Conservation (phyloP, 2,113 vertebrate species). For the Sander vitreus region DNA sequence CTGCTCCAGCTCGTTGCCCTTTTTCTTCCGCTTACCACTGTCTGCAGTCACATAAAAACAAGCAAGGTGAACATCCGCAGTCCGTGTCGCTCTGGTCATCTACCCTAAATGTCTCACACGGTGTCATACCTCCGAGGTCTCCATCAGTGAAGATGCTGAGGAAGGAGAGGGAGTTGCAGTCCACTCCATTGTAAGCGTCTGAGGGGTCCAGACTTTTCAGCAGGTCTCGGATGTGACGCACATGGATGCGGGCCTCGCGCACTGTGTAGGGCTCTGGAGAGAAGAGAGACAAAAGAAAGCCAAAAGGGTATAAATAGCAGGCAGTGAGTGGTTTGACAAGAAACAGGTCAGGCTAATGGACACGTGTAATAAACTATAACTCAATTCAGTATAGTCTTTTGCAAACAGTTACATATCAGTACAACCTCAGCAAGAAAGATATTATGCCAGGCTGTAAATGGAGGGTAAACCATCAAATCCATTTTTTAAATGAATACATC, state of each 20-base stretch:
- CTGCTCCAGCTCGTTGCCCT: conserved; percentile 94
- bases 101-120: neutral
- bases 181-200: conserved; percentile 97
- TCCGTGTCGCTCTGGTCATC: neutral
- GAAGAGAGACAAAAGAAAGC: neutral
- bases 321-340: neutral
- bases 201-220: conserved; percentile 97
- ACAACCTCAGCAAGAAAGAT: neutral
- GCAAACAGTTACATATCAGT: neutral
- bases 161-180: conserved; percentile 98
- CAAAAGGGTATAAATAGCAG: neutral
- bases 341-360: neutral
- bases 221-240: conserved; percentile 97
- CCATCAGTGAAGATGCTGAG: conserved; percentile 97
- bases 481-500: neutral
- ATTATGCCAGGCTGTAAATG: neutral
- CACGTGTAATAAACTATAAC: neutral
- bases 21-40: conserved; percentile 95
- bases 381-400: neutral
- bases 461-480: neutral
- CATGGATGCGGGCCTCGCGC: conserved; percentile 97
- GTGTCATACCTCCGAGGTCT: conserved; percentile 91
- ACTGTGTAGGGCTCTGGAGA: conserved; percentile 94
- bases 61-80: neutral
- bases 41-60: conserved; percentile 78